Conservation (phyloP, 64 coral and sea anemone species). For the Dendrophyllia cribrosa region DNA sequence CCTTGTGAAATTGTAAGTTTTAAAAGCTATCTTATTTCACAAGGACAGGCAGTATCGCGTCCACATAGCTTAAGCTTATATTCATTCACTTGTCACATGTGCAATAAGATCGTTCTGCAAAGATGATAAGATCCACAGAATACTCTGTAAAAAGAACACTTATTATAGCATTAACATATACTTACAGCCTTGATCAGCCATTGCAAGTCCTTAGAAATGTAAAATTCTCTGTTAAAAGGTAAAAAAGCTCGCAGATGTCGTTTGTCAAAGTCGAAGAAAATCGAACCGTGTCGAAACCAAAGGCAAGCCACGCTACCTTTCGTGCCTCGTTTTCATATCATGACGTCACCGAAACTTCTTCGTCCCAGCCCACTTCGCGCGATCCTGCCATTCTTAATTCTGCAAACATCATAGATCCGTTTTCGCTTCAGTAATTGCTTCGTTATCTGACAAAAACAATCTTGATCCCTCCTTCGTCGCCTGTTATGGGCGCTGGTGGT, state of each 20-base stretch:
- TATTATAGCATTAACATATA: not conserved
- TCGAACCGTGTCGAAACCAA: too few species aligned
- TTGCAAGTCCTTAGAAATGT: not conserved
- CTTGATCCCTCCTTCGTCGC: conserved; percentile 4
- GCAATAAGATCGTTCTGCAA: too few species aligned
- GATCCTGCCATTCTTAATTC: not conserved
- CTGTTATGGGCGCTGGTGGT: conserved; percentile 93
- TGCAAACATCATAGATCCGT: not conserved
- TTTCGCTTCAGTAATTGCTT: not conserved
- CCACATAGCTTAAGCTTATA: too few species aligned
- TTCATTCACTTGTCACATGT: not conserved
- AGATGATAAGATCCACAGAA: not conserved
- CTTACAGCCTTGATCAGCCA: conserved; percentile 72
- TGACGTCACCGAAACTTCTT: not conserved
- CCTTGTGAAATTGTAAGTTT: not conserved
- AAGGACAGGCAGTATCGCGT: too few species aligned
- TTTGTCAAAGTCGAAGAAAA: not conserved
- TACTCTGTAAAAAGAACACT: not conserved
- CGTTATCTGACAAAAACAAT: conserved; percentile 35
- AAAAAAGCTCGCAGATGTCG: not conserved
- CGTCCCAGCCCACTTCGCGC: not conserved
- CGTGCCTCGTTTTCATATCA: conserved; percentile 11
- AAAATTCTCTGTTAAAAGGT: not conserved
- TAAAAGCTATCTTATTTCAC: not conserved
- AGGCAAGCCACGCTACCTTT: conserved; percentile 2